Conservation (phyloP, 2,797 vertebrate genomes). For the Spizella passerina region DNA sequence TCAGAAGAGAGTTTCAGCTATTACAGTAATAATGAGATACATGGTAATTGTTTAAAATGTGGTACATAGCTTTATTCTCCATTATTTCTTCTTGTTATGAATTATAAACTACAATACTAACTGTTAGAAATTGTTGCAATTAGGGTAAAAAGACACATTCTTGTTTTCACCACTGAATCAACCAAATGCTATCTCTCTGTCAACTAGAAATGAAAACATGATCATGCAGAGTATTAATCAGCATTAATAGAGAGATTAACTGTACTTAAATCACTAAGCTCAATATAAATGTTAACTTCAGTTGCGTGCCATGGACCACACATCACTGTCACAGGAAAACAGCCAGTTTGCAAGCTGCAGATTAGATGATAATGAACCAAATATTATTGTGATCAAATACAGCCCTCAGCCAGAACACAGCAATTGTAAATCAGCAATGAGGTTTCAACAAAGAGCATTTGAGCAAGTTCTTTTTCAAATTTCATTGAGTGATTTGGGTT, state of each 20-base stretch:
- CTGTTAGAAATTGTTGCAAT: neutral
- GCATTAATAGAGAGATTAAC: conserved; percentile 20
- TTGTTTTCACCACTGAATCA: neutral
- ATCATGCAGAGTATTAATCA: neutral
- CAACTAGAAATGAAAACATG: conserved; percentile 3
- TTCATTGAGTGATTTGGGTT: neutral
- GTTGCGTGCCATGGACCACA: neutral
- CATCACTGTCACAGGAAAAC: neutral
- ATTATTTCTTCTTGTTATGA: neutral
- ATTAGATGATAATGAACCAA: conserved; percentile 2
- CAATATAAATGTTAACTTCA: neutral
- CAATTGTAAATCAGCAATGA: neutral
- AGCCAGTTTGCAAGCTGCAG: neutral
- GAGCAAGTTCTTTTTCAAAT: neutral
- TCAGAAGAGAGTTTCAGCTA: neutral
- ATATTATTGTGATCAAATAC: neutral
- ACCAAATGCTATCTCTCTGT: neutral
- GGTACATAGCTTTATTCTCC: neutral
- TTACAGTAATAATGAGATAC: neutral
- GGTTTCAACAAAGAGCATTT: neutral
- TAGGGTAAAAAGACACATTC: neutral
- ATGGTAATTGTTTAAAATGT: neutral
- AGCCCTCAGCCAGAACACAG: neutral
- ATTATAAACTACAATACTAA: neutral
- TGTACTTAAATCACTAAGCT: neutral